A percentile compares a stretch with the other conserved stretches of the same genome.
phyloP scores from a whole-genome alignment of 2,797 vertebrate genomes.

The Lutjanus argentimaculatus region DNA sequence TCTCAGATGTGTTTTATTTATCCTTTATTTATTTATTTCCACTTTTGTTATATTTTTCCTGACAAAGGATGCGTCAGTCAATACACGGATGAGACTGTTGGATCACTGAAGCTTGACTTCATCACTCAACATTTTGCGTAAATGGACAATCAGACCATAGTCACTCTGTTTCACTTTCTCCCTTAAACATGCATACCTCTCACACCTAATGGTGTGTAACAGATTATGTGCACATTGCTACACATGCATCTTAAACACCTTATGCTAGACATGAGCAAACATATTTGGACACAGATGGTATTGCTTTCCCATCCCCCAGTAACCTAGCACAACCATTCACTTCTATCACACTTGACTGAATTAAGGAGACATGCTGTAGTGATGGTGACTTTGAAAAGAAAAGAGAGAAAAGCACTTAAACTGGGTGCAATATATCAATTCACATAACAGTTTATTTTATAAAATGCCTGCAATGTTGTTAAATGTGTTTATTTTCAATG shows the following conservation, averaged over 20 bases:
- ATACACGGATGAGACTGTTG: constrained; percentile 14
- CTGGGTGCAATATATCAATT: constrained; percentile 29
- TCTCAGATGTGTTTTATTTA: constrained; percentile 20
- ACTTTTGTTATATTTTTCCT: not conserved
- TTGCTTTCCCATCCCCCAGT: constrained; percentile 54
- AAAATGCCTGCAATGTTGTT: constrained; percentile 16
- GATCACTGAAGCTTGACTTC: constrained; percentile 38
- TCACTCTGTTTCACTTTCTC: constrained; percentile 44
- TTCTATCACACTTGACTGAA: constrained; percentile 61
- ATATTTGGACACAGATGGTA: constrained; percentile 75
- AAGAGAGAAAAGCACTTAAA: constrained; percentile 29
- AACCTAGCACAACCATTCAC: constrained; percentile 54
- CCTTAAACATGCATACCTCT: constrained; percentile 31
- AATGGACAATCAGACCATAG: constrained; percentile 20
- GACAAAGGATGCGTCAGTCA: constrained; percentile 23
- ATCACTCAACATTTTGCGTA: constrained; percentile 38
- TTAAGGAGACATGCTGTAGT: constrained; percentile 51
- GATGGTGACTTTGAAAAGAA: constrained; percentile 57
- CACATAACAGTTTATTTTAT: constrained; percentile 15
- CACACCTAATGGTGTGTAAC: constrained; percentile 61
- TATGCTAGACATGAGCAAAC: constrained; percentile 67
- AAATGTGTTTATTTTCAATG: constrained; percentile 29
- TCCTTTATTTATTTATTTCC: not conserved
- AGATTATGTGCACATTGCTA: constrained; percentile 65
- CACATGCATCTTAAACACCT: constrained; percentile 69